These are phyloP conservation scores for Petrocephalus schoutedeni DNA, from an alignment of 2,797 vertebrate genomes.

Conservation along the genomic window DNA sequence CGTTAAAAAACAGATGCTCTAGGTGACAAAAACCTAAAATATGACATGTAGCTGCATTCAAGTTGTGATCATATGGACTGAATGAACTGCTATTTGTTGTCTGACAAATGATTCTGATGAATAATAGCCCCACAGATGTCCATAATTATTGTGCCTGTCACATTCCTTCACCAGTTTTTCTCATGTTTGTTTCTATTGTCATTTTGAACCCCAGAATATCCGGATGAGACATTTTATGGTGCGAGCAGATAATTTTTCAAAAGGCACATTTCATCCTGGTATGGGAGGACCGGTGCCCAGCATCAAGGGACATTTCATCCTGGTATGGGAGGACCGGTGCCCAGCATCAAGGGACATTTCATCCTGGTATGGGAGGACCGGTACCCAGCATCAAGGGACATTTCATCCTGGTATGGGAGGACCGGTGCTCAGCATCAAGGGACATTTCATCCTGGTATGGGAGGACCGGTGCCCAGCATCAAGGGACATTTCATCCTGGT, in stretches of 20 bases:
- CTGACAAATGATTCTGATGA: background rate
- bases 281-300: too few relatives aligned
- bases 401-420: background rate
- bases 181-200: background rate
- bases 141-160: background rate
- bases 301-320: too few relatives aligned
- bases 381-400: background rate
- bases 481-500: background rate
- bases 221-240: background rate
- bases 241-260: conserved; percentile 13
- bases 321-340: too few relatives aligned
- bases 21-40: background rate
- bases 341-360: background rate
- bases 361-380: background rate
- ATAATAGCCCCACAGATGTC: background rate
- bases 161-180: background rate
- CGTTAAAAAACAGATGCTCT: background rate
- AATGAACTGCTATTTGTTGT: background rate
- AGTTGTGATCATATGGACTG: background rate
- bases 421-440: too few relatives aligned
- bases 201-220: background rate
- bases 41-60: background rate
- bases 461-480: background rate
- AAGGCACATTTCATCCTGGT: background rate
- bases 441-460: background rate